Conservation (phyloP, 2,888 invertebrate species). For the Trachelus troglodyta region DNA sequence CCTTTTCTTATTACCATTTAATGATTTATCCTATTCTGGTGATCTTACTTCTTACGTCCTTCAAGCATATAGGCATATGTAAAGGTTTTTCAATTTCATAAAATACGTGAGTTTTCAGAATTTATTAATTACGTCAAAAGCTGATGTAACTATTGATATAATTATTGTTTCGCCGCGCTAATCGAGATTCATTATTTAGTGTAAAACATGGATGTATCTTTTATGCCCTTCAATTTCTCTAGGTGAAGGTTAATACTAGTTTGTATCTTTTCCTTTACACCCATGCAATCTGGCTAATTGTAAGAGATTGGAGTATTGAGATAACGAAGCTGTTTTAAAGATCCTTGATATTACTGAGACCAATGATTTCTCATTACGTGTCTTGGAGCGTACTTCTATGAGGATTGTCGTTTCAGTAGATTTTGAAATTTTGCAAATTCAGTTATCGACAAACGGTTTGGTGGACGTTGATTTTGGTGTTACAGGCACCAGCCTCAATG, state of each 20-base stretch:
- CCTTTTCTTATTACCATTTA: not conserved
- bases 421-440: not conserved
- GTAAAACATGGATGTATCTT: not conserved
- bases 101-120: not conserved
- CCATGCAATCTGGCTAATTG: not conserved
- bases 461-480: slow-evolving; percentile 52
- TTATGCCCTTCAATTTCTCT: not conserved
- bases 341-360: not conserved
- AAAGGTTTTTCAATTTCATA: not conserved
- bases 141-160: not conserved
- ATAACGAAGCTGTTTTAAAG: not conserved
- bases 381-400: not conserved
- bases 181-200: not conserved
- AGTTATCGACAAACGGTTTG: slow-evolving; percentile 11
- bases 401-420: not conserved
- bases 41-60: not conserved
- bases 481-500: slow-evolving; percentile 91
- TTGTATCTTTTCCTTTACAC: not conserved
- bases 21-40: not conserved
- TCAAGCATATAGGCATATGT: not conserved
- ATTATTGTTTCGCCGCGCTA: not conserved
- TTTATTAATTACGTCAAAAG: not conserved
- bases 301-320: not conserved
- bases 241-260: not conserved
- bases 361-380: not conserved